Conservation (phyloP, 2,797 vertebrate species). For the Iguana delicatissima region DNA sequence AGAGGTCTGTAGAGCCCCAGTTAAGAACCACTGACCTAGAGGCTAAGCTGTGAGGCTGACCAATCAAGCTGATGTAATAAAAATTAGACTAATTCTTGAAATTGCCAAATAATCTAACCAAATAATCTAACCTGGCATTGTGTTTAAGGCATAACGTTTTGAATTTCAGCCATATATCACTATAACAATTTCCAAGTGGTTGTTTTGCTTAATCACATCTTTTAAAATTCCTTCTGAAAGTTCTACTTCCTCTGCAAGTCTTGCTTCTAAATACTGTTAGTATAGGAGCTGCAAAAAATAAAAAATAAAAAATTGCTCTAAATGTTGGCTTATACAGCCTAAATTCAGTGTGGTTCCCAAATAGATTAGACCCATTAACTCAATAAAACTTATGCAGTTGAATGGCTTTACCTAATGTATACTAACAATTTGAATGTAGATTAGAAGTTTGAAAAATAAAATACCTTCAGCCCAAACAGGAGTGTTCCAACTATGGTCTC, state of each 20-base stretch:
- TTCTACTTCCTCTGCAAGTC: background rate
- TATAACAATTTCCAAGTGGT: background rate
- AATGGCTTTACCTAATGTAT: no score
- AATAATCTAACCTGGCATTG: background rate
- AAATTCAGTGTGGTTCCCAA: no score
- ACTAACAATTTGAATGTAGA: no score
- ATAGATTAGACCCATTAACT: no score
- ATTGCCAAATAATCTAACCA: background rate
- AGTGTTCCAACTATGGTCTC: background rate
- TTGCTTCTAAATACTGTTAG: constrained; percentile 5
- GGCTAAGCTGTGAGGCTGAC: background rate
- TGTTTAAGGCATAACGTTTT: background rate
- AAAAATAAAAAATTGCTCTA: background rate
- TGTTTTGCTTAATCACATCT: background rate
- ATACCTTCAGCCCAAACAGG: background rate
- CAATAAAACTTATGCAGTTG: no score
- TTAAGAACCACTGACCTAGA: no score
- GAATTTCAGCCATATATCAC: background rate
- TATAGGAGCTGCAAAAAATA: background rate
- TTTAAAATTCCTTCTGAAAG: background rate
- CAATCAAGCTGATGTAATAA: background rate
- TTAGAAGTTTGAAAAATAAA: background rate
- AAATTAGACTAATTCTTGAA: background rate
- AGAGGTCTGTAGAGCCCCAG: no score
- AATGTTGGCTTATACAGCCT: background rate